Evolutionary conservation across 1,140 invertebrate genomes (phyloP).

Genomic region (Cherax destructor): DNA sequence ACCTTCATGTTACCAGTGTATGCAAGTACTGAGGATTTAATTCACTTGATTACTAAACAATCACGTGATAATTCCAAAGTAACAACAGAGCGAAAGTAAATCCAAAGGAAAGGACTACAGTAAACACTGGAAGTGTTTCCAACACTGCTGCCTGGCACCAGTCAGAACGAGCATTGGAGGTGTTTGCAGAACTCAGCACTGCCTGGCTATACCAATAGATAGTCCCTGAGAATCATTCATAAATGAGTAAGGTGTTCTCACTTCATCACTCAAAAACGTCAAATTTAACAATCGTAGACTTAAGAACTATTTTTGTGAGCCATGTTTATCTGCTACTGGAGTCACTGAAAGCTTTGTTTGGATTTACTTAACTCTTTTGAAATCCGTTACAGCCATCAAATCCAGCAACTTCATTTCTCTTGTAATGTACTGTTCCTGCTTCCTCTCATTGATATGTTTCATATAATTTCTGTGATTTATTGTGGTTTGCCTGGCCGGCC

Average conservation of each 20-base stretch:
- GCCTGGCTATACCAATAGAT: no score
- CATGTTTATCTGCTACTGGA: not conserved
- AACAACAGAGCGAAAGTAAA: not conserved
- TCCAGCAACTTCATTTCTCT: not conserved
- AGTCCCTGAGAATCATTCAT: not conserved
- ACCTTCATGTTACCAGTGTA: not conserved
- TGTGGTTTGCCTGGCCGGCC: conserved; percentile 27
- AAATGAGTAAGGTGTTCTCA: no score
- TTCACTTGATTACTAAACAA: not conserved
- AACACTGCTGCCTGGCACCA: no score
- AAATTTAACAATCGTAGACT: no score
- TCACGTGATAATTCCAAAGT: not conserved
- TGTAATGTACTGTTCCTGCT: not conserved
- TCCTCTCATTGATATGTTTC: not conserved
- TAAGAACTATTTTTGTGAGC: no score
- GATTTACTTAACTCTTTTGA: not conserved
- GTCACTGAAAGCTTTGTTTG: not conserved
- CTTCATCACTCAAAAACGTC: no score
- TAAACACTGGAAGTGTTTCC: no score
- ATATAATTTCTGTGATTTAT: conserved; percentile 35
- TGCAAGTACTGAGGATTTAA: not conserved
- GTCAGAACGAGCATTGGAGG: no score
- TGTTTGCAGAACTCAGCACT: no score
- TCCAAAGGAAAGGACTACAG: no score
- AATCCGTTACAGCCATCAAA: not conserved